Conservation (phyloP, 1,140 invertebrate species). For the Drosophila insularis region DNA sequence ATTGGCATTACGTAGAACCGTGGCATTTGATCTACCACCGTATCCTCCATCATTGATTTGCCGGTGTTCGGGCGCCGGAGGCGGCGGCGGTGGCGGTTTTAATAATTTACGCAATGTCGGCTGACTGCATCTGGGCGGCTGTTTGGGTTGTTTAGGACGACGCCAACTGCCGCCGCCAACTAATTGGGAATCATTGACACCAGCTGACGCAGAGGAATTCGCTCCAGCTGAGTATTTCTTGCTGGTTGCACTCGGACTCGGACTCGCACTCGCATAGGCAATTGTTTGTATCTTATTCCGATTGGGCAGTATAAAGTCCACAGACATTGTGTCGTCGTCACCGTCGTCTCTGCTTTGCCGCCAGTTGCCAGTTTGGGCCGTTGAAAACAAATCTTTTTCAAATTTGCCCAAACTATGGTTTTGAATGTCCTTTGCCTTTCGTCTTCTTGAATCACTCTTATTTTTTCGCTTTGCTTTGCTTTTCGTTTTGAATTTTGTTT, state of each 20-base stretch:
- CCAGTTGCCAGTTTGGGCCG: slow-evolving; percentile 62
- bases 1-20: slow-evolving; percentile 71
- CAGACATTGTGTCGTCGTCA: slow-evolving; percentile 69
- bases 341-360: slow-evolving; percentile 28
- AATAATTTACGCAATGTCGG: slow-evolving; percentile 53
- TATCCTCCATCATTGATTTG: slow-evolving; percentile 31
- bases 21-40: slow-evolving; percentile 18
- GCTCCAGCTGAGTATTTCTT: slow-evolving; percentile 61
- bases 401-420: slow-evolving; percentile 43
- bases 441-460: too few species aligned
- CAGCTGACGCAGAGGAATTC: not conserved
- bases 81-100: slow-evolving; percentile 29
- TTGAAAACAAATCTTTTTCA: slow-evolving; percentile 42
- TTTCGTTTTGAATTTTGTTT: slow-evolving; percentile 20
- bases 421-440: slow-evolving; percentile 23
- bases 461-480: slow-evolving; percentile 27
- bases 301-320: slow-evolving; percentile 78
- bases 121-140: slow-evolving; percentile 42
- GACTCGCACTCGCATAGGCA: slow-evolving; percentile 68
- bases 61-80: slow-evolving; percentile 13
- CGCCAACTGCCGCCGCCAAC: slow-evolving; percentile 52
- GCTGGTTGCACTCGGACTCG: slow-evolving; percentile 58
- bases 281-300: slow-evolving; percentile 76
- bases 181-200: slow-evolving; percentile 9
- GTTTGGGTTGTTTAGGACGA: slow-evolving; percentile 55